These are phyloP conservation scores for Cryptosula pallasiana DNA, from an alignment of 2,888 invertebrate genomes.

Conservation along the genomic window DNA sequence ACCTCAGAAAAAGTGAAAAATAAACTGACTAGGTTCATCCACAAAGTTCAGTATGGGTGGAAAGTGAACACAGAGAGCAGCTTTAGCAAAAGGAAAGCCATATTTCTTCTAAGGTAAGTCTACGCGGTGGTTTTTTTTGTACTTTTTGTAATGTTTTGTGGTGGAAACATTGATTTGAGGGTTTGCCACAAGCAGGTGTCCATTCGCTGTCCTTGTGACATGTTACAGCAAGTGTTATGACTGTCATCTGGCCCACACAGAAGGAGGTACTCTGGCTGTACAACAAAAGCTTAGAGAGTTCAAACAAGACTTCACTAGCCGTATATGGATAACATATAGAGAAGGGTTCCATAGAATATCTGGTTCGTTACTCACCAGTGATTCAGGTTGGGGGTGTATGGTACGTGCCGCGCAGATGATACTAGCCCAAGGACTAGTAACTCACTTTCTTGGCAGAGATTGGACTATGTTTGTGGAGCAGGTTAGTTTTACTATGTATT, in stretches of 20 bases:
- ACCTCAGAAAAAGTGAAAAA: conserved; percentile 68
- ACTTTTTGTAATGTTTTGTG: too few relatives aligned
- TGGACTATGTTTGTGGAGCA: conserved; percentile 18
- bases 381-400: conserved; percentile 93
- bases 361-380: conserved; percentile 76
- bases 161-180: too few relatives aligned
- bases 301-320: conserved; percentile 74
- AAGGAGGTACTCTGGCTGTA: not conserved
- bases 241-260: not conserved
- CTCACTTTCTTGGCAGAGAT: conserved; percentile 74
- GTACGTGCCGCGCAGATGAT: conserved; percentile 86
- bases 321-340: conserved; percentile 65
- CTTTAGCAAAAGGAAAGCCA: conserved; percentile 79
- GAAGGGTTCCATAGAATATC: conserved; percentile 75
- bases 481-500: too few relatives aligned
- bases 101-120: conserved; percentile 77
- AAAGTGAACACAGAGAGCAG: conserved; percentile 67
- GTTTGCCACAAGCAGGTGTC: not conserved
- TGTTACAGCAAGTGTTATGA: conserved; percentile 10
- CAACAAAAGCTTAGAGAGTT: conserved; percentile 58
- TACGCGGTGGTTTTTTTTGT: too few relatives aligned
- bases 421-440: conserved; percentile 76
- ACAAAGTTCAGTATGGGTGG: conserved; percentile 85
- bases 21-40: conserved; percentile 79
- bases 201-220: too few relatives aligned